Evolutionary conservation across 2,797 vertebrate species (phyloP).

Genomic region (Pangasius mekongensis): DNA sequence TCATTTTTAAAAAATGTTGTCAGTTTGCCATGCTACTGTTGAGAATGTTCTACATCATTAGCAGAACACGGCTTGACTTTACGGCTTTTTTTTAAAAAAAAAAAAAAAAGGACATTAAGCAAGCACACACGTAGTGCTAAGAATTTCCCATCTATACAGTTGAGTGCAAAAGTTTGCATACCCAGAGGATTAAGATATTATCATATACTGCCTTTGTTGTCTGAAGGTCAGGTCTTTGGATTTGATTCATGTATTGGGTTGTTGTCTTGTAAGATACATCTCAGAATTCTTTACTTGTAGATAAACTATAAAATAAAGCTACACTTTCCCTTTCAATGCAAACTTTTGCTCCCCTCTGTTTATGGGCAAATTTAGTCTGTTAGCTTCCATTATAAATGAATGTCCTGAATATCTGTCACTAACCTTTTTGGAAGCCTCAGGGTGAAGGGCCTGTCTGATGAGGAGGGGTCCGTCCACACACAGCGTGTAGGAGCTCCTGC

Average conservation of each 20-base stretch:
- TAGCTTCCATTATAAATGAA: not conserved
- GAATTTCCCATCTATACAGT: not conserved
- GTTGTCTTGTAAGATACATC: not conserved
- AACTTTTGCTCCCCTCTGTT: not conserved
- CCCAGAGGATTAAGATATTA: not conserved
- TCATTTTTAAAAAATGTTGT: no score
- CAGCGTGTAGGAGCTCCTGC: conserved; percentile 85
- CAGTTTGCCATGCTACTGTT: not conserved
- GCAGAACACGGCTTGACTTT: not conserved
- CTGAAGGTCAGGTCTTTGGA: not conserved
- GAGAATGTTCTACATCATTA: no score
- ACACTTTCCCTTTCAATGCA: not conserved
- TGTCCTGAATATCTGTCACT: not conserved
- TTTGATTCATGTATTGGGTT: not conserved
- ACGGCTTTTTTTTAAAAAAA: not conserved
- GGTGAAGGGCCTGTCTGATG: conserved; percentile 91
- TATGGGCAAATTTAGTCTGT: not conserved
- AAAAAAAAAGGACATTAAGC: not conserved
- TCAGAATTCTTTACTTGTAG: not conserved
- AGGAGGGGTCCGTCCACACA: conserved; percentile 89
- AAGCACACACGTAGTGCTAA: not conserved
- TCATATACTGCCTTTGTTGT: not conserved
- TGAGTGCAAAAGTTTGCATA: not conserved
- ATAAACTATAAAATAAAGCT: not conserved
- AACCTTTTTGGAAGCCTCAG: conserved; percentile 96